Base-by-base conservation (phyloP, 2,888 invertebrate genomes). In the Zootermopsis nevadensis region DNA sequence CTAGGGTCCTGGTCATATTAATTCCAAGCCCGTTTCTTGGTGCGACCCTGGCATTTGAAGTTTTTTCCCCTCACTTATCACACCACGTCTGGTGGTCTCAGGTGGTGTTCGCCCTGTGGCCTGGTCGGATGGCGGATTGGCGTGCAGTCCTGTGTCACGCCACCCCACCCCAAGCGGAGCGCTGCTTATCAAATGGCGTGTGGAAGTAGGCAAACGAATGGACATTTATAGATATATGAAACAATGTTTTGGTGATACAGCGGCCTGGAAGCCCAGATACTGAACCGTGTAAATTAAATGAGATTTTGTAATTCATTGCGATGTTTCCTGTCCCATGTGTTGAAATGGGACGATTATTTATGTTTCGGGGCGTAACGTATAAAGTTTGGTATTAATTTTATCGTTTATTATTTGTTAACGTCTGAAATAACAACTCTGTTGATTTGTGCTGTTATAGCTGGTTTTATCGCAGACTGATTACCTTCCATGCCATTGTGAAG, bases 191-290 rank as follows among this genome's bases (percentile, higher is more conserved):
- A 69, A 69, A 69, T 69, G 31, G 69, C 69, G 69, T 69, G 69
- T 69, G 12, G 69, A 69, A 69, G 22, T 69, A 12, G 31, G 31
- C 69, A 69, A 69, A 69, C 33, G 69, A 69, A 69, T 15, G 31
- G 12, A 69, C 69, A 69, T 69, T 69, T 69, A 69, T 33, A 69
- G 69, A 69, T 69, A 69, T 33, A 69, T 69, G 69, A 69, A 69
- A 69, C 69, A 69, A 19, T 33, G 35, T 33, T 69, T 69, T 69
- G 12, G 22, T 8, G 69, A 69, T 69, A 69, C 48, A 15, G 19
- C 19, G 48, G 0, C 1, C 3, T 48, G 48, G 48, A n/a, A 48
- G 48, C 19, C 48, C 48, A 48, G 48, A 69, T 69, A 69, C 22
- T 66, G 27, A 4, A 30, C n/a, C 27, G 27, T 66, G 66, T 66